These are phyloP conservation scores for Hylia prasina DNA, from an alignment of 2,113 vertebrate genomes.

Conservation along the genomic window DNA sequence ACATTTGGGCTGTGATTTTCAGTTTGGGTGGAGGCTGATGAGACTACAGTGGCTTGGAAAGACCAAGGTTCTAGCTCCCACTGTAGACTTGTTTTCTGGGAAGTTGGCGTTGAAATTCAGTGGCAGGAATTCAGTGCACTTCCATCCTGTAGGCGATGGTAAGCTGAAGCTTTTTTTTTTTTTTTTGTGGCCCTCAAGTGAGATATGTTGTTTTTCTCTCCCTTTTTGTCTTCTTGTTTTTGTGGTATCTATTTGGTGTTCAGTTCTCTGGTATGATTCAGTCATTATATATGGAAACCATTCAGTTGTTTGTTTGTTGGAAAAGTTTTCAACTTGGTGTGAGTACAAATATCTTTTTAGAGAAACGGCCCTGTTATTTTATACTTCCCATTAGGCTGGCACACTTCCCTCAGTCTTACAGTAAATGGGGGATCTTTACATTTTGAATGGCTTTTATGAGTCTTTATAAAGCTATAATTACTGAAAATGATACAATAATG, in stretches of 20 bases:
- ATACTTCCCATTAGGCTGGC: slow-evolving; percentile 42
- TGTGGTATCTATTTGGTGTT: neutral
- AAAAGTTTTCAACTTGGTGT: neutral
- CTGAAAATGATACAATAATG: slow-evolving; percentile 35
- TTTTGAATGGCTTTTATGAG: slow-evolving; percentile 37
- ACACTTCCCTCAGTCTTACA: neutral
- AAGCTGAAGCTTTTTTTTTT: neutral
- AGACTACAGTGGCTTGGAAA: neutral
- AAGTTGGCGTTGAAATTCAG: neutral
- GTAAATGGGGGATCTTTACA: slow-evolving; percentile 15
- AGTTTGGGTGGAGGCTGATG: slow-evolving; percentile 9
- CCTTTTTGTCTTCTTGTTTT: neutral
- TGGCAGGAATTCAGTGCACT: neutral
- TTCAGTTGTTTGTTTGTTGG: slow-evolving; percentile 6
- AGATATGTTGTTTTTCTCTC: neutral
- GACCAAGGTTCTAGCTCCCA: neutral
- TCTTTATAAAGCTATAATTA: slow-evolving; percentile 35
- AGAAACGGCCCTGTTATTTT: slow-evolving; percentile 19
- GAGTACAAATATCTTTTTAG: neutral
- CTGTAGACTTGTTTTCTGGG: neutral
- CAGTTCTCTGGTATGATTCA: neutral
- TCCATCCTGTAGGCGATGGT: neutral
- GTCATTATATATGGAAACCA: neutral
- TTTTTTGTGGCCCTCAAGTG: neutral
- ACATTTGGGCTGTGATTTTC: slow-evolving; percentile 42